Conservation (phyloP, 2,888 invertebrate species). For the Agriopis marginaria region DNA sequence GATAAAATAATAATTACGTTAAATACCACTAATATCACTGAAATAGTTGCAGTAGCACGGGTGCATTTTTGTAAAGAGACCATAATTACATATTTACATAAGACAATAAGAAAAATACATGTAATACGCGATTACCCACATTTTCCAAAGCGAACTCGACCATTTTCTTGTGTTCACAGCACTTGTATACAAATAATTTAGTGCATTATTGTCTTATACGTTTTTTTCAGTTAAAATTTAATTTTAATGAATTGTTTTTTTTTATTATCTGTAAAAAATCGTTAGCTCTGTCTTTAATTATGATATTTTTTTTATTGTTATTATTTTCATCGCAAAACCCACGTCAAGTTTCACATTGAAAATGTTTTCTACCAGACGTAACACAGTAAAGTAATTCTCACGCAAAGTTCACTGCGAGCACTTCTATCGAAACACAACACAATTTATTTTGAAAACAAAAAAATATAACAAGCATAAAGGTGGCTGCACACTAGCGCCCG, state of each 20-base stretch:
- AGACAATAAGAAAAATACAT: not conserved
- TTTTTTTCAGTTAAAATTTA: no score
- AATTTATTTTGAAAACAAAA: constrained; percentile 23
- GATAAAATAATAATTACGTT: no score
- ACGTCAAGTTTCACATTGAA: not conserved
- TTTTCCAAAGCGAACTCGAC: constrained; percentile 76
- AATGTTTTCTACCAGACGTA: not conserved
- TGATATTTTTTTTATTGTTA: no score
- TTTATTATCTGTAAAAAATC: no score
- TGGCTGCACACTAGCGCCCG: constrained; percentile 43
- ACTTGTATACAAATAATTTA: not conserved
- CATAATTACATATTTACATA: no score
- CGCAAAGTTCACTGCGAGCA: not conserved
- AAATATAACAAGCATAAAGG: constrained; percentile 27
- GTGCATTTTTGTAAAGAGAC: no score
- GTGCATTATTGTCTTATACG: not conserved
- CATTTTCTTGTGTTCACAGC: constrained; percentile 54
- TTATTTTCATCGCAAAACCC: no score
- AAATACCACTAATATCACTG: no score
- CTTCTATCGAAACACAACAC: not conserved
- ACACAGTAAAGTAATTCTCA: not conserved
- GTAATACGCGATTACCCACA: constrained; percentile 57
- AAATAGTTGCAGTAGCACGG: not conserved
- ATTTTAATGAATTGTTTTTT: no score
- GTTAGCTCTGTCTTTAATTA: no score